Evolutionary conservation across 2,797 vertebrate genomes (phyloP), one percentile per base, ranked within the genome.

Genomic region (Macroramphosus scolopax): DNA sequence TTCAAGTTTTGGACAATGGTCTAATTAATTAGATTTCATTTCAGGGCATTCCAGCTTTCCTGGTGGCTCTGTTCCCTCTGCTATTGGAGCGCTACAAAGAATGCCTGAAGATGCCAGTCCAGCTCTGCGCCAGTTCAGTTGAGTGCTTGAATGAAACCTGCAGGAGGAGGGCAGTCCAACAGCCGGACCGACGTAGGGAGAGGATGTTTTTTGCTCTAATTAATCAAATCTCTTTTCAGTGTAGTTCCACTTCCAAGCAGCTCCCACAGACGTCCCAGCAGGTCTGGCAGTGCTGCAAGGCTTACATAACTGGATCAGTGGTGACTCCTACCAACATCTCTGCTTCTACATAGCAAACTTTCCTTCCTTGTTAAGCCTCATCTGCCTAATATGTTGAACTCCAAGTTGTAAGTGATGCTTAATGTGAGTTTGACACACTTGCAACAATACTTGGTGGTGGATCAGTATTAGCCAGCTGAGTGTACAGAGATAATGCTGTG

Each of bases 261-360:
- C 60, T 74, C 63, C 30, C 48, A 72, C 51, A 72, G 62, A 66
- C 15, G 2, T 46, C 48, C 50, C 7, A 1, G 62, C 60, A 32
- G 50, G 61, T 47, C 55, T 79, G 80, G 73, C 72, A 49, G 25
- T 4, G 47, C 51, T 53, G 49, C 14, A 31, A 53, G 49, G 39
- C 62, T 84, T 86, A 58, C 69, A 62, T 81, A 83, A 88, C 42
- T 44, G 50, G 28, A 73, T 59, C 54, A 74, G 46, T 33, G 40
- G 25, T 65, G 51, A 77, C 58, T 64, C 76, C 46, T 42, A 15
- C 41, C 29, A 10, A 8, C 30, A 20, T 42, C 16, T 30, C 16
- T 30, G 28, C 53, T 63, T 75, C 46, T 38, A 15, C 33, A 43
- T 20, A 49, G 18, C 17, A 50, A 56, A 48, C 33, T 15, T 51